A percentile compares a stretch with the other conserved stretches of the same genome.
These are phyloP conservation scores for Agrilus cyanescens DNA, from an alignment of 2,888 invertebrate genomes.

Conservation along the genomic window DNA sequence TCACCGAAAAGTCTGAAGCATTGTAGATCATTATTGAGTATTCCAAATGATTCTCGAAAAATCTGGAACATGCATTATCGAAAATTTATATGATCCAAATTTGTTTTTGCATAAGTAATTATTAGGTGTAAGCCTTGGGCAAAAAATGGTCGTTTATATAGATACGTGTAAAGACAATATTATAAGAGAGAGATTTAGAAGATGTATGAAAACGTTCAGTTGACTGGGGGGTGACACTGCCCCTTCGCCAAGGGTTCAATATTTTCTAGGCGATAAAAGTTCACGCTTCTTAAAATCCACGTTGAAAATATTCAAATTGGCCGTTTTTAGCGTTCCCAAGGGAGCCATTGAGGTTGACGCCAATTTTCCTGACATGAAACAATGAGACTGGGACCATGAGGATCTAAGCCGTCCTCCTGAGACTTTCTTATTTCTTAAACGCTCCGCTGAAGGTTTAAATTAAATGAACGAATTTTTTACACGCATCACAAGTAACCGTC, in stretches of 20 bases:
- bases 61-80: too few species aligned
- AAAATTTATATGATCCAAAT: too few species aligned
- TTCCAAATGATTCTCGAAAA: too few species aligned
- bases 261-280: slow-evolving; percentile 36
- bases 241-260: slow-evolving; percentile 28
- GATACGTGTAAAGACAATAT: background rate
- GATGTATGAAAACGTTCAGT: background rate
- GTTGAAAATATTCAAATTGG: slow-evolving; percentile 45
- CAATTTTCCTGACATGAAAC: slow-evolving; percentile 41
- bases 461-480: background rate
- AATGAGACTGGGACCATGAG: slow-evolving; percentile 31
- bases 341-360: slow-evolving; percentile 41
- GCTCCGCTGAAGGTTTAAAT: slow-evolving; percentile 9
- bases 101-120: too few species aligned
- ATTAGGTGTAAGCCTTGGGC: too few species aligned
- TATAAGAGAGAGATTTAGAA: too few species aligned
- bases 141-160: too few species aligned
- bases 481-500: too few species aligned
- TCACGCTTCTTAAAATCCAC: slow-evolving; percentile 42
- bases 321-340: slow-evolving; percentile 37
- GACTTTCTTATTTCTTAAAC: slow-evolving; percentile 29
- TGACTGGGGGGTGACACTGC: background rate
- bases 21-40: too few species aligned
- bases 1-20: too few species aligned
- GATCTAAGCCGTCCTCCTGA: slow-evolving; percentile 27